phyloP scores from a whole-genome alignment of 2,113 vertebrate genomes.

The Callaeas wilsoni region DNA sequence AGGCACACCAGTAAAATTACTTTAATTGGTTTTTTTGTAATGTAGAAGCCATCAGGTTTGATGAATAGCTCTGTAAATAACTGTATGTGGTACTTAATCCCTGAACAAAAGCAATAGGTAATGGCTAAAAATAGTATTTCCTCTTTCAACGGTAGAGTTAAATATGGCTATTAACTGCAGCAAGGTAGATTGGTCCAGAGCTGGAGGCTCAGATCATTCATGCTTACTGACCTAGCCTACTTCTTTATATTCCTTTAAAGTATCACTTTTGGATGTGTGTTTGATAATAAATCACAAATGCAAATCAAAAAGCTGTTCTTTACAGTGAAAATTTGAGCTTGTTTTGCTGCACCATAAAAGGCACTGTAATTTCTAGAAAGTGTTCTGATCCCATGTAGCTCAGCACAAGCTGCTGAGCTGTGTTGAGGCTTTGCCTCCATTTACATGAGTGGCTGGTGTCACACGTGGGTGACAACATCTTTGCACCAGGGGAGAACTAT shows the following conservation, averaged over 20 bases:
- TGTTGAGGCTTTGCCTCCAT: not conserved
- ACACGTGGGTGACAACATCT: fast-evolving
- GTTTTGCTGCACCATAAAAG: not conserved
- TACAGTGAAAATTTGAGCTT: not conserved
- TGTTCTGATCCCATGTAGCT: not conserved
- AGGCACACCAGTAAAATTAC: not conserved
- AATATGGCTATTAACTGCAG: not conserved
- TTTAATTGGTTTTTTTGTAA: not conserved
- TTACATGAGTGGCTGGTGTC: not conserved
- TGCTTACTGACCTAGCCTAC: not conserved
- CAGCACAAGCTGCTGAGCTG: not conserved
- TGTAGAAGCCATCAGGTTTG: not conserved
- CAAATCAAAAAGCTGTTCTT: not conserved
- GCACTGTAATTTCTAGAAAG: not conserved
- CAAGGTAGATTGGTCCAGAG: not conserved
- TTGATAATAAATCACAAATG: not conserved
- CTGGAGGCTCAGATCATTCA: not conserved
- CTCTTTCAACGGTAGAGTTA: not conserved
- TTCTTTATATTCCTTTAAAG: not conserved
- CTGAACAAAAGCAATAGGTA: not conserved
- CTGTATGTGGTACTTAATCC: not conserved
- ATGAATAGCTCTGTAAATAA: not conserved
- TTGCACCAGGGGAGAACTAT: fast-evolving
- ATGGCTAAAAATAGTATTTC: slow-evolving; percentile 3
- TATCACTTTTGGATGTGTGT: not conserved